These are phyloP conservation scores for Busseola fusca DNA, from an alignment of 2,888 invertebrate species.

Conservation along the genomic window DNA sequence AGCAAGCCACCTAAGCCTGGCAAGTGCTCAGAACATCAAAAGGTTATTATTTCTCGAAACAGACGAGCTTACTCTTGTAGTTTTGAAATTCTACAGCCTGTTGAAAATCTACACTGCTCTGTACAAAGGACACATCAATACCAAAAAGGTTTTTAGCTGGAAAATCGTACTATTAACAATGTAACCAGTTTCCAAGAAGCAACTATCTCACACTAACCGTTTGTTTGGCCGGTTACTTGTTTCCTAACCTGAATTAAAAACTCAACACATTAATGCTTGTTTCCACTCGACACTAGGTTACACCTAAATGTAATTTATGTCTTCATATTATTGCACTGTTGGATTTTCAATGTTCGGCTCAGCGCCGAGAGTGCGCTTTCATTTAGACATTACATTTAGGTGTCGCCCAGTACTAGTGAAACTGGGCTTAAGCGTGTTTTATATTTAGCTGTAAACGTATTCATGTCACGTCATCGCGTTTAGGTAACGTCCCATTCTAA, in stretches of 20 bases:
- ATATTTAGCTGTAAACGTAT: conserved; percentile 71
- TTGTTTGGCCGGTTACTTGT: conserved; percentile 16
- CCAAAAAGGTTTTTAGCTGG: not conserved
- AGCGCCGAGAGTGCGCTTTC: not conserved
- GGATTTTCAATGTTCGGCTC: not conserved
- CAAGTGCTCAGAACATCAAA: conserved; percentile 4
- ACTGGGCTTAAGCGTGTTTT: conserved; percentile 42
- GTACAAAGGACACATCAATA: not conserved
- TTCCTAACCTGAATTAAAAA: conserved; percentile 27
- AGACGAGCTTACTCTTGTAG: not conserved
- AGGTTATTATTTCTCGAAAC: too few species aligned
- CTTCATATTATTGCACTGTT: not conserved
- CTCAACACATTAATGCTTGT: conserved; percentile 12
- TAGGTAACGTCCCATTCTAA: conserved; percentile 66
- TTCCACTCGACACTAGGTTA: not conserved
- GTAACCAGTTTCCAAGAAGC: conserved; percentile 3
- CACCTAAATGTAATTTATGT: not conserved
- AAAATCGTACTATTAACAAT: not conserved
- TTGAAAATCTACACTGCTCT: not conserved
- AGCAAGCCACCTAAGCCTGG: not conserved
- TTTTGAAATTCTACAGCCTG: not conserved
- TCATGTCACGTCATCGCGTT: conserved; percentile 75
- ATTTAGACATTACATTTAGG: not conserved
- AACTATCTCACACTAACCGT: not conserved
- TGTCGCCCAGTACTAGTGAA: not conserved